Evolutionary conservation across 2,888 invertebrate genomes (phyloP).

Genomic region (Eudemis profundana): DNA sequence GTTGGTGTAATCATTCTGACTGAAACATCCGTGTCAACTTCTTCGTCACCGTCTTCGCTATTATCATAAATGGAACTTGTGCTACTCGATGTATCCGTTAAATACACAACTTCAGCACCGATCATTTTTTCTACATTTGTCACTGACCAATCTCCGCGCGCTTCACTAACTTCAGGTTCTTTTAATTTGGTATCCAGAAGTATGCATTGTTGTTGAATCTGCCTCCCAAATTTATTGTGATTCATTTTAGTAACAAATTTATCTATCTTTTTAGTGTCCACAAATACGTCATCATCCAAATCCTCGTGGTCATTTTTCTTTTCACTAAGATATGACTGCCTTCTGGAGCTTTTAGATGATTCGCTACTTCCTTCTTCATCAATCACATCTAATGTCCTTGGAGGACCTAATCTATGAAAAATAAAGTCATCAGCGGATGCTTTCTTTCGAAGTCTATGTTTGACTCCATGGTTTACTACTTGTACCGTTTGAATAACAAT

Average conservation of each 20-base stretch:
- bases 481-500: constrained; percentile 78
- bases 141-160: constrained; percentile 84
- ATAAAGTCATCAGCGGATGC: constrained; percentile 72
- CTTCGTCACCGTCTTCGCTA: constrained; percentile 77
- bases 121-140: constrained; percentile 81
- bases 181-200: constrained; percentile 87
- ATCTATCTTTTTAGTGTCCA: constrained; percentile 63
- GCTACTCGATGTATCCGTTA: constrained; percentile 88
- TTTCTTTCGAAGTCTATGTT: constrained; percentile 73
- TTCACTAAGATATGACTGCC: constrained; percentile 82
- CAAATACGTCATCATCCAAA: constrained; percentile 81
- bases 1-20: constrained; percentile 81
- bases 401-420: constrained; percentile 83
- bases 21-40: constrained; percentile 76
- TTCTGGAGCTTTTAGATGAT: constrained; percentile 85
- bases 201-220: constrained; percentile 80
- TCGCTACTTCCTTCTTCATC: constrained; percentile 90
- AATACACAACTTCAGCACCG: constrained; percentile 88
- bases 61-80: constrained; percentile 86
- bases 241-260: constrained; percentile 56
- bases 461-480: constrained; percentile 76
- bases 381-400: constrained; percentile 90
- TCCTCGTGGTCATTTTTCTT: constrained; percentile 79
- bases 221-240: constrained; percentile 66
- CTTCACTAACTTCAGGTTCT: constrained; percentile 84